A percentile compares a stretch with the other conserved stretches of the same genome.
Evolutionary conservation across 2,113 vertebrate species (phyloP).

Genomic region (Neolamprologus devosi): DNA sequence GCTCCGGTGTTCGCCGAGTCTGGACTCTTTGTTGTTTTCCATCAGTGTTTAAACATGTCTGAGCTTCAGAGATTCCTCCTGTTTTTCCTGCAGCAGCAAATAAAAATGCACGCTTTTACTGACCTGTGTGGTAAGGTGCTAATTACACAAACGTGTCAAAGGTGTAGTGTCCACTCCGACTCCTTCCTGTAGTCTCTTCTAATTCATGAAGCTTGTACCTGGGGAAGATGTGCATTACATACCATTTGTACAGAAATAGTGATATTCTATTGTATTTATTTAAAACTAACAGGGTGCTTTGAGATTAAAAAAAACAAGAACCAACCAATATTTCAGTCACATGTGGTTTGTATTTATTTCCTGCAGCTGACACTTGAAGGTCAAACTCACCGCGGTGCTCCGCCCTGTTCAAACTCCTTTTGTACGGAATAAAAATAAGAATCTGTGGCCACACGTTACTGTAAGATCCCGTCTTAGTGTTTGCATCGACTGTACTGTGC

Average conservation of each 20-base stretch:
- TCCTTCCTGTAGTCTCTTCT: slow-evolving; percentile 36
- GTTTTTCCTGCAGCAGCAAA: slow-evolving; percentile 19
- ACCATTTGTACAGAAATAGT: slow-evolving; percentile 76
- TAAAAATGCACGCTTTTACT: slow-evolving; percentile 39
- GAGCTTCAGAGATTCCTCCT: slow-evolving; percentile 17
- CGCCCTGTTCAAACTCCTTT: slow-evolving; percentile 33
- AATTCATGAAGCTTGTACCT: slow-evolving; percentile 41
- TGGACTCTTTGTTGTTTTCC: background rate
- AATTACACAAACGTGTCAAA: slow-evolving; percentile 44
- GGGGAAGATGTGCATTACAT: slow-evolving; percentile 72
- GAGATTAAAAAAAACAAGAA: slow-evolving; percentile 43
- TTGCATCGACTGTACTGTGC: slow-evolving; percentile 60
- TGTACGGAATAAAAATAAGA: slow-evolving; percentile 38
- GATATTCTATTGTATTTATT: slow-evolving; percentile 81
- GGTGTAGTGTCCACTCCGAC: background rate
- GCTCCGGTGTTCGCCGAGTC: slow-evolving; percentile 29
- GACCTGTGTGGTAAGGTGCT: slow-evolving; percentile 57
- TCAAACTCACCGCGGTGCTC: slow-evolving; percentile 34
- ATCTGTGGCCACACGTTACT: slow-evolving; percentile 55
- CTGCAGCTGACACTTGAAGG: slow-evolving; percentile 30
- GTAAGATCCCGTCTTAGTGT: slow-evolving; percentile 46
- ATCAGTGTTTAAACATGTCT: slow-evolving; percentile 36
- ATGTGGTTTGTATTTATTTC: slow-evolving; percentile 73
- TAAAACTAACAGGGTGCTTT: slow-evolving; percentile 73
- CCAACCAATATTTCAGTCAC: slow-evolving; percentile 57